A percentile compares a stretch with the other conserved stretches of the same genome.
Conservation (phyloP, 2,113 vertebrate genomes). For the Istiophorus platypterus region DNA sequence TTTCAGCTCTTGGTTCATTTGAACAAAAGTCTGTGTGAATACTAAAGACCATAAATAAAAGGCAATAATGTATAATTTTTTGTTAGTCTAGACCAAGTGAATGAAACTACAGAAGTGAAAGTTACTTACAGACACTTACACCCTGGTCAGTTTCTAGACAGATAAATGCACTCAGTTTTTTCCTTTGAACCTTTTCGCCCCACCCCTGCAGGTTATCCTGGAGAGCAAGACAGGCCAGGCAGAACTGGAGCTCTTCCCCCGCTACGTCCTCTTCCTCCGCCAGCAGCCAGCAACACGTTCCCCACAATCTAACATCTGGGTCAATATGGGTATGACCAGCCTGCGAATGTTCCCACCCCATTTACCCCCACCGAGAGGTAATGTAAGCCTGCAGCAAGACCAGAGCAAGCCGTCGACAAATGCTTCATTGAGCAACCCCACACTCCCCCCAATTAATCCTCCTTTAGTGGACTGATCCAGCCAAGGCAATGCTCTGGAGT, state of each 20-base stretch:
- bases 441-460: constrained; percentile 50
- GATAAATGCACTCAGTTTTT: too few species aligned
- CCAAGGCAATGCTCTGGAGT: constrained; percentile 33
- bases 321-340: constrained; percentile 99
- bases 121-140: too few species aligned
- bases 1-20: too few species aligned
- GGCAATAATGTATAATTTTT: too few species aligned
- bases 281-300: constrained; percentile 95
- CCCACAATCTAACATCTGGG: constrained; percentile 99
- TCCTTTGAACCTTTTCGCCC: not conserved
- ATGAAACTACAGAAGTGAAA: too few species aligned
- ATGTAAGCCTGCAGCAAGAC: constrained; percentile 99
- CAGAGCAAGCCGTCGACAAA: constrained; percentile 56
- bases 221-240: constrained; percentile 87
- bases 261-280: constrained; percentile 95
- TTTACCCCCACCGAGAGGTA: constrained; percentile 92
- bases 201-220: constrained; percentile 89
- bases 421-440: constrained; percentile 58
- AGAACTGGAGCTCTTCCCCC: constrained; percentile 95
- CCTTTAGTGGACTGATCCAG: constrained; percentile 63
- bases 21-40: too few species aligned
- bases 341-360: constrained; percentile 97
- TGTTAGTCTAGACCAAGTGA: too few species aligned
- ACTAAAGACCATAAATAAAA: too few species aligned
- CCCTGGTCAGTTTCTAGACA: too few species aligned